Evolutionary conservation across 2,888 invertebrate species (phyloP).

Genomic region (Vannuccia rotundouncinata): DNA sequence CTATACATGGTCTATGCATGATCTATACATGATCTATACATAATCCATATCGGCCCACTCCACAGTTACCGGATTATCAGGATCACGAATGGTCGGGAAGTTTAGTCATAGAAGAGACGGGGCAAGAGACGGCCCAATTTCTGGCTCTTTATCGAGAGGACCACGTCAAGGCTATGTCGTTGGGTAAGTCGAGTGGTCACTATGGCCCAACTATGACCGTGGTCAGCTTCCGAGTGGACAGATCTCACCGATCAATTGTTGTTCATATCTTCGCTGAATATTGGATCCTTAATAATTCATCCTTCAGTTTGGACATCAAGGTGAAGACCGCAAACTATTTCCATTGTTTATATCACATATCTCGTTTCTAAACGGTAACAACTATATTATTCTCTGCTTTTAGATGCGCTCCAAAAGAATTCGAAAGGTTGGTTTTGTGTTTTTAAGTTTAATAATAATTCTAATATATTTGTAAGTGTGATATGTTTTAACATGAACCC

Average conservation of each 20-base stretch:
- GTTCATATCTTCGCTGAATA: not conserved
- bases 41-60: no score
- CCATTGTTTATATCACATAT: no score
- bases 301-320: not conserved
- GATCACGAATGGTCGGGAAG: not conserved
- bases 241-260: not conserved
- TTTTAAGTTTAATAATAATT: no score
- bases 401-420: not conserved
- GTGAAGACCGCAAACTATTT: not conserved
- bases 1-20: no score
- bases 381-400: not conserved
- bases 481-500: no score
- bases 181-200: not conserved
- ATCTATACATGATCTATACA: no score
- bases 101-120: not conserved
- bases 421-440: not conserved
- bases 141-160: not conserved
- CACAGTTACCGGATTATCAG: not conserved
- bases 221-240: not conserved
- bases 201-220: slow-evolving; percentile 1
- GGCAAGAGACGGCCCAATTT: not conserved
- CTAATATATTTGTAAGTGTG: no score
- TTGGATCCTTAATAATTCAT: not conserved
- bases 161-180: not conserved
- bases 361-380: no score